Percentiles rank a stretch among this genome's conserved stretches.
These are phyloP conservation scores for Pyrrhia umbra DNA, from an alignment of 2,888 invertebrate species.

Conservation along the genomic window DNA sequence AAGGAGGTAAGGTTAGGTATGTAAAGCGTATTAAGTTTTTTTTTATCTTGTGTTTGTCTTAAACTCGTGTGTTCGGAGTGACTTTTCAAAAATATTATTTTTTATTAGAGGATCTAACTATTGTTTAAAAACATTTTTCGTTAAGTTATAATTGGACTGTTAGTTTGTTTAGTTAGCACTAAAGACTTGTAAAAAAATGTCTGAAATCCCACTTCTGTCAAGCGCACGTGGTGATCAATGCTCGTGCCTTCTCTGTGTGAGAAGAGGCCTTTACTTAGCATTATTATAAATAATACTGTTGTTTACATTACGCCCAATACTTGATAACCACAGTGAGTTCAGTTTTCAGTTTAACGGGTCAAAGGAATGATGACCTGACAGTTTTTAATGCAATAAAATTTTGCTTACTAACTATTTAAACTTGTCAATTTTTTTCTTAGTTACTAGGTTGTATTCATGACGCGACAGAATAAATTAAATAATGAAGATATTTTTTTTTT, in stretches of 20 bases:
- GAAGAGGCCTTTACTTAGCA: neutral
- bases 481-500: too few species aligned
- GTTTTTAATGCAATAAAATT: neutral
- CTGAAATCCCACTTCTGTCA: too few species aligned
- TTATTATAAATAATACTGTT: neutral
- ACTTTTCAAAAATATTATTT: too few species aligned
- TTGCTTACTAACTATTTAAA: neutral
- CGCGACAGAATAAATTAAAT: too few species aligned
- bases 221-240: neutral
- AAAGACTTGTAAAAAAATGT: too few species aligned
- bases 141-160: too few species aligned
- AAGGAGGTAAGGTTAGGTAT: conserved; percentile 39
- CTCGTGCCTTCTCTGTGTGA: neutral
- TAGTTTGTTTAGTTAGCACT: too few species aligned
- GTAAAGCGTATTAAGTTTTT: conserved; percentile 5
- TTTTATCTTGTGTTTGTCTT: neutral
- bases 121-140: too few species aligned
- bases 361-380: neutral
- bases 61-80: neutral
- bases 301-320: neutral
- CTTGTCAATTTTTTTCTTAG: neutral
- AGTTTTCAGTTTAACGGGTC: neutral
- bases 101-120: too few species aligned
- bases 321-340: neutral
- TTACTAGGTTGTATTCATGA: neutral